Percentiles rank a stretch among this genome's conserved stretches.
These are phyloP conservation scores for Salminus brasiliensis DNA, from an alignment of 2,113 vertebrate genomes.

Conservation along the genomic window DNA sequence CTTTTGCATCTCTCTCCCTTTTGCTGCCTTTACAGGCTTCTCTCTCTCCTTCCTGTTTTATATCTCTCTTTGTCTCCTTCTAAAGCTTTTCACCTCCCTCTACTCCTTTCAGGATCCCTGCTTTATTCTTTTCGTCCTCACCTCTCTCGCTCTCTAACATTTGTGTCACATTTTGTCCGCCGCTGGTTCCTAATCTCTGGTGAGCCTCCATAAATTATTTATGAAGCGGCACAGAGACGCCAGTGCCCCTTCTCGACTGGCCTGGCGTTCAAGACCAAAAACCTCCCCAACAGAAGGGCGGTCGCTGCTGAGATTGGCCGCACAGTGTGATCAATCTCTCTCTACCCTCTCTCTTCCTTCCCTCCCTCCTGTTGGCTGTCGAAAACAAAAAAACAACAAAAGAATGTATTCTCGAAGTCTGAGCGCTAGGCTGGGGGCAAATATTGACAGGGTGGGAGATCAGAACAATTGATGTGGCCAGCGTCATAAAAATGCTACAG, in stretches of 20 bases:
- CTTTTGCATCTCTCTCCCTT: background rate
- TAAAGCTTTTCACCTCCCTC: background rate
- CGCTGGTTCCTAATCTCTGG: slow-evolving; percentile 30
- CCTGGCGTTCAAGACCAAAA: background rate
- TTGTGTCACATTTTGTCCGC: slow-evolving; percentile 44
- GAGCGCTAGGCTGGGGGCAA: background rate
- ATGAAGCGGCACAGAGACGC: slow-evolving; percentile 27
- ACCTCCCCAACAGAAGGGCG: background rate
- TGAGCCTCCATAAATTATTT: slow-evolving; percentile 47
- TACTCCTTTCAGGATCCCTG: background rate
- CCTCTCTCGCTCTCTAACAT: background rate
- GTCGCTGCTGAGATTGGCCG: background rate
- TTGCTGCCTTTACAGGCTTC: background rate
- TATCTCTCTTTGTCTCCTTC: background rate
- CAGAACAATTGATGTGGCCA: background rate
- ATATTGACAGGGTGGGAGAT: slow-evolving; percentile 26
- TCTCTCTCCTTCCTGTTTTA: background rate
- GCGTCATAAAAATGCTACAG: background rate
- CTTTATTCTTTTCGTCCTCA: background rate
- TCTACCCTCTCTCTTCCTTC: background rate
- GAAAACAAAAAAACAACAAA: background rate
- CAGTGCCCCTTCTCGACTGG: background rate
- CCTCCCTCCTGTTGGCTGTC: background rate
- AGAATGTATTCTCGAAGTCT: slow-evolving; percentile 18
- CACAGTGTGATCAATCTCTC: background rate